Conservation (phyloP, 2,888 invertebrate genomes). For the Xestia ashworthii region DNA sequence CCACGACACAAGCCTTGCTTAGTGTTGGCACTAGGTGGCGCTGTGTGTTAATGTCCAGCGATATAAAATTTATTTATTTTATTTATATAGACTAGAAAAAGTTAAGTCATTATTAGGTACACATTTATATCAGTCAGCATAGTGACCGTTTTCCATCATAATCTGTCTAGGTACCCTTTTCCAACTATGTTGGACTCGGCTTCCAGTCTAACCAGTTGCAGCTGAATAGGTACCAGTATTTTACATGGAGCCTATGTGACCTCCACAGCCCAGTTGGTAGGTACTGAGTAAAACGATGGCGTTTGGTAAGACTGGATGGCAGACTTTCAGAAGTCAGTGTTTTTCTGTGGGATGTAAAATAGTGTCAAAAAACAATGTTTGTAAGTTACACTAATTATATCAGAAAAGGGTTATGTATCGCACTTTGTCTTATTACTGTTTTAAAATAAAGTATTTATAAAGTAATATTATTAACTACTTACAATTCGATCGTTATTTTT, state of each 20-base stretch:
- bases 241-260: not conserved
- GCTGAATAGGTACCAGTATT: not conserved
- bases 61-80: no score
- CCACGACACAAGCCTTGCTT: no score
- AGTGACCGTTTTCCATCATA: not conserved
- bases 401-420: constrained; percentile 40
- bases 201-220: not conserved
- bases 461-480: not conserved
- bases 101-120: not conserved
- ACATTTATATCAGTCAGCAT: not conserved
- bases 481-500: not conserved
- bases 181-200: not conserved
- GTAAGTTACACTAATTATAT: not conserved
- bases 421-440: constrained; percentile 33
- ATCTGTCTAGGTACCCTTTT: no score
- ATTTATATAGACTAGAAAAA: not conserved
- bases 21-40: no score
- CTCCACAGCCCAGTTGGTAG: no score
- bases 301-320: no score
- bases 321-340: not conserved
- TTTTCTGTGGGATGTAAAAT: not conserved
- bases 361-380: constrained; percentile 36
- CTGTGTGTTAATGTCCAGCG: no score
- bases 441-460: not conserved
- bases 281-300: no score